phyloP scores from a whole-genome alignment of 2,113 vertebrate genomes.

The Microcebus ravelobensis region DNA sequence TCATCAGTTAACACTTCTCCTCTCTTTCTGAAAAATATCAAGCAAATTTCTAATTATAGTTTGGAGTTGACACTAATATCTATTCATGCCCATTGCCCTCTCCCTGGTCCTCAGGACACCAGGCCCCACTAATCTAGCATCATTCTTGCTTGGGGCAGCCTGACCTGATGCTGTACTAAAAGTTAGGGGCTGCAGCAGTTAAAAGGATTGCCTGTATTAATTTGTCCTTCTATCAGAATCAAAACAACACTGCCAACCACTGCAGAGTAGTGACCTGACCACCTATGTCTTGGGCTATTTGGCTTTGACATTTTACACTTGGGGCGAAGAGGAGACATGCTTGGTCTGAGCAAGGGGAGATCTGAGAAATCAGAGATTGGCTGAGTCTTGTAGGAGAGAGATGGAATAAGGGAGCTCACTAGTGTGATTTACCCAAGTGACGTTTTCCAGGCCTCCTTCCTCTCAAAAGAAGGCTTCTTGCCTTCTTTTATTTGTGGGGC shows the following conservation, averaged over 20 bases:
- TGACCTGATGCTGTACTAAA: not conserved
- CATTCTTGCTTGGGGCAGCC: not conserved
- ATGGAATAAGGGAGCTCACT: not conserved
- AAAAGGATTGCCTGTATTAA: not conserved
- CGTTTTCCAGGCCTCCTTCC: not conserved
- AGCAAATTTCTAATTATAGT: not conserved
- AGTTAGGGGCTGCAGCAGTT: not conserved
- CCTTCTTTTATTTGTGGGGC: not conserved
- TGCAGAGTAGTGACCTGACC: not conserved
- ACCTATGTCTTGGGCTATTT: not conserved
- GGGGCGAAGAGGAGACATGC: not conserved
- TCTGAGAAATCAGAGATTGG: not conserved
- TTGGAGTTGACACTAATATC: not conserved
- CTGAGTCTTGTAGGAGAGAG: fast-evolving
- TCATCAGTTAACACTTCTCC: not conserved
- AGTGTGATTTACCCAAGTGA: not conserved
- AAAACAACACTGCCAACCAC: not conserved
- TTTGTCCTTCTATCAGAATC: not conserved
- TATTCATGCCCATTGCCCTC: not conserved
- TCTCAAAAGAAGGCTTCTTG: not conserved
- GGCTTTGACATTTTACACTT: not conserved
- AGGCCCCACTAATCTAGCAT: not conserved
- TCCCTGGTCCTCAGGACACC: not conserved
- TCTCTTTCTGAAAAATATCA: not conserved
- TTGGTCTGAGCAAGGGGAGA: not conserved